phyloP scores from a whole-genome alignment of 2,797 vertebrate species.

The Anabacerthia variegaticeps region DNA sequence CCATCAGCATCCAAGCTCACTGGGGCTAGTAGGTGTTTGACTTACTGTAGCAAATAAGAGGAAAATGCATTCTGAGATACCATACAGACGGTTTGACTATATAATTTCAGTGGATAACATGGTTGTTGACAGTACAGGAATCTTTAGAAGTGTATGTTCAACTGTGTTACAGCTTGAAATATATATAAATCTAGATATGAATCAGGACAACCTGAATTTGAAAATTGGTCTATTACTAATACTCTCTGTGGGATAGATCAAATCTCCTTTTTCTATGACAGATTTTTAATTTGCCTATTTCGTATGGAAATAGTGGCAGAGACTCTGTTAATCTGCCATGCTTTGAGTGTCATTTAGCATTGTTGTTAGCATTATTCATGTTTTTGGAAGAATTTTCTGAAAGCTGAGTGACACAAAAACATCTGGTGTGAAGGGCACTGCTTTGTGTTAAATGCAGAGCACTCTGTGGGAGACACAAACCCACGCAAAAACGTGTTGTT shows the following conservation, averaged over 20 bases:
- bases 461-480: background rate
- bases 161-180: background rate
- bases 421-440: background rate
- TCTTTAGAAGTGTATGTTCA: background rate
- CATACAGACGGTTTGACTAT: background rate
- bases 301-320: background rate
- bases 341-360: background rate
- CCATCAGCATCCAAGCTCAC: background rate
- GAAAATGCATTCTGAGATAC: background rate
- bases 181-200: background rate
- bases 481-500: background rate
- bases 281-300: background rate
- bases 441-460: background rate
- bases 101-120: background rate
- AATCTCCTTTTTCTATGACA: background rate
- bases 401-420: background rate
- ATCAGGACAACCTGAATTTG: background rate
- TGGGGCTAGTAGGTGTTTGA: background rate
- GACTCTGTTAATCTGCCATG: background rate
- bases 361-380: background rate
- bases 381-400: background rate
- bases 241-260: background rate
- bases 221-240: background rate
- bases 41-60: constrained; percentile 8
- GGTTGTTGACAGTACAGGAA: background rate